Base-by-base conservation (phyloP, 2,888 invertebrate genomes). In the Melanostoma scalare region DNA sequence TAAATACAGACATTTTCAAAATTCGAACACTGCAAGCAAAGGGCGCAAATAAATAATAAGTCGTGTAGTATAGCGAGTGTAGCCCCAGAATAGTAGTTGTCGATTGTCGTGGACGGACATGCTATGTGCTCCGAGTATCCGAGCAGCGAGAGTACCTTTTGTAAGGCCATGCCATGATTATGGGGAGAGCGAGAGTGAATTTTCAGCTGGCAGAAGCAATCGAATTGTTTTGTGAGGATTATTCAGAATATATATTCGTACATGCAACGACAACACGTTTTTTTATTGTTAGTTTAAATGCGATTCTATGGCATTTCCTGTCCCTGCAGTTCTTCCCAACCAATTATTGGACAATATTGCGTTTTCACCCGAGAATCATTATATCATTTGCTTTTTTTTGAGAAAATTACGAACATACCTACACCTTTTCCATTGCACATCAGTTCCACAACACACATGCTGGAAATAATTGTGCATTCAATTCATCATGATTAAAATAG, bases 1-100 rank as follows among this genome's bases (percentile, higher is more conserved):
- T 81, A 88, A 88, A 88, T 86, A 89, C 89, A 89, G 88, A 87
- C 87, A 85, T 86, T 72, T 78, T 75, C 48, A 78, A 82, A 82
- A 81, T 82, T 82, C 58, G 82, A 78, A 82, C 78, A 74, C 82
- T 81, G 76, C 36, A 38, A 63, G 48, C 56, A 82, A 82, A 82
- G 82, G 82, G 82, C 82, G 78, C 82, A 82, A 82, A 82, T 82
- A 82, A 82, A 82, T 82, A 82, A 82, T 82, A 82, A 82, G 82
- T 82, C 65, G 78, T 73, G 78, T 77, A 78, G 69, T 56, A 20
- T 55, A 58, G 52, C 9, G 48, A 20, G 8, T 2, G 6, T n/a
- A 53, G 35, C 6, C 5, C 38, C n/a, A 61, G 33, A n/a, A 48
- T 48, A 48, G 3, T 48, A 61, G 33, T 60, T 60, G 9, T 10